Base-by-base conservation (phyloP, 2,888 invertebrate genomes). In the Tipula lateralis region DNA sequence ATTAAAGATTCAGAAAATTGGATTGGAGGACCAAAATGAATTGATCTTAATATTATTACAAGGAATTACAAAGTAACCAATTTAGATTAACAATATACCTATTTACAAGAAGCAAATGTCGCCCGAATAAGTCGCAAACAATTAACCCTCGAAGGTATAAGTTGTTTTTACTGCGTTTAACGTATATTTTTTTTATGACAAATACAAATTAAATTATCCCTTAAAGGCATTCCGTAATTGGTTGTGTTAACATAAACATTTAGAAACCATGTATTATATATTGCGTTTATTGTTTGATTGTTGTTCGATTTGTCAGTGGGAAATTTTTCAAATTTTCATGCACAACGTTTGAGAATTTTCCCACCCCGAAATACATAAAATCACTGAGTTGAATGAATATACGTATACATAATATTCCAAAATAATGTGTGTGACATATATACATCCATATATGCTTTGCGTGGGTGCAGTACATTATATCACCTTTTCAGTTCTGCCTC, bases 91-190 rank as follows among this genome's bases (percentile, higher is more conserved):
- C 66, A 19, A 24, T 24, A n/a, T 5, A n/a, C n/a, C n/a, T n/a
- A n/a, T n/a, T n/a, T n/a, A n/a, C n/a, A 44, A 44, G 24, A 66
- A 66, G 24, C 6, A 50, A 50, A 50, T 6, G 9, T 66, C n/a
- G 9, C 16, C 12, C 16, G 44, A 50, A 12, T 50, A 66, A 66
- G 66, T 66, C 24, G 24, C 66, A 66, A 66, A 66, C 66, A 66
- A 66, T 66, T 66, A 66, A 66, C 66, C 66, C 66, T 66, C 66
- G 66, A 66, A 66, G 66, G 66, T 66, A 66, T 66, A 24, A 66
- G 24, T 66, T 24, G 66, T 66, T 66, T 32, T 66, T 66, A 66
- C 66, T 66, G 19, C 39, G 32, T 44, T 44, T 19, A 50, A 50
- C 44, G 44, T 19, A 16, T 36, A 34, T 36, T 36, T 36, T 16